Conservation (phyloP, 2,888 invertebrate genomes). For the Agrotis exclamationis region DNA sequence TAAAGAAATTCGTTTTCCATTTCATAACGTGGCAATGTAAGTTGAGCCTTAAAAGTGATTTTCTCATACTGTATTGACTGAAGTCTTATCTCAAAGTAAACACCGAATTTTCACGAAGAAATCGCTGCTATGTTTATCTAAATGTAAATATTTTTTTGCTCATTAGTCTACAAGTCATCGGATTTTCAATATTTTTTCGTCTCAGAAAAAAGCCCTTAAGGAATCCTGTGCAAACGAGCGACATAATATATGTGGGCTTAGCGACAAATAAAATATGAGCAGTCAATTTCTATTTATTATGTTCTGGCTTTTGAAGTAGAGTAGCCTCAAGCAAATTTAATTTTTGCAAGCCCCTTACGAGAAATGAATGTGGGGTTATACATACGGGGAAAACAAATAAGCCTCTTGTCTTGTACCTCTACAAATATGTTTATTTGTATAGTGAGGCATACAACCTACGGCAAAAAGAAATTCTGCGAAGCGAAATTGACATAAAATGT, state of each 20-base stretch:
- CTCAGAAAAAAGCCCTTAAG: conserved; percentile 4
- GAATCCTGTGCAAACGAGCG: conserved; percentile 32
- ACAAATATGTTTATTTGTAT: conserved; percentile 40
- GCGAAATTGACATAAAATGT: conserved; percentile 12
- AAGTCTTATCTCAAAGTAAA: too few species aligned
- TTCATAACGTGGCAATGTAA: too few species aligned
- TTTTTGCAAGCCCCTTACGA: conserved; percentile 47
- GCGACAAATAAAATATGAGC: conserved; percentile 36
- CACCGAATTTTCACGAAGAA: too few species aligned
- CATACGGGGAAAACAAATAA: conserved; percentile 43
- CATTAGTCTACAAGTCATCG: neutral
- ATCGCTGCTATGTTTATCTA: too few species aligned
- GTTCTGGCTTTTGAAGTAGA: conserved; percentile 48
- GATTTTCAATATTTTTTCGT: neutral
- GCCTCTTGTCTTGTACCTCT: conserved; percentile 17
- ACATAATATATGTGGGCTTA: conserved; percentile 8
- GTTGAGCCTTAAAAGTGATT: too few species aligned
- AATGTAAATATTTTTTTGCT: too few species aligned
- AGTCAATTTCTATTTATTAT: conserved; percentile 41
- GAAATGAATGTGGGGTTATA: conserved; percentile 14
- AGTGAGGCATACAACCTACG: conserved; percentile 16
- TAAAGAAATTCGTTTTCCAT: too few species aligned
- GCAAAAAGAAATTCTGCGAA: conserved; percentile 26
- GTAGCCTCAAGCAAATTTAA: conserved; percentile 50
- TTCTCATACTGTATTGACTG: too few species aligned